Percentiles rank a stretch among this genome's conserved stretches.
phyloP scores from a whole-genome alignment of 2,113 vertebrate genomes.

The Phasianus colchicus region DNA sequence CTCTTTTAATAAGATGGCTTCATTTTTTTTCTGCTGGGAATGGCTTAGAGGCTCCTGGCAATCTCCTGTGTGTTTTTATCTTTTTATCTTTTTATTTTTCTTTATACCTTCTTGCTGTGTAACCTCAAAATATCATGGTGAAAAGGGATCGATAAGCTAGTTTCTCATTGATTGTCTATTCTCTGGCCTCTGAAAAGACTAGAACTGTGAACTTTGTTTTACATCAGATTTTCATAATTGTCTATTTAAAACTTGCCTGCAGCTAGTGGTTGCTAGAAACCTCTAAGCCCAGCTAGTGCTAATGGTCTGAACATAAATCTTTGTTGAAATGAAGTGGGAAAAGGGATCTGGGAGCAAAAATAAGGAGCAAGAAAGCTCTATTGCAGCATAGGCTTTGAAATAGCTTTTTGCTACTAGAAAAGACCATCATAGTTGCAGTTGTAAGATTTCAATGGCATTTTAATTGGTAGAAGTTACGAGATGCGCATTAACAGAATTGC shows the following conservation, averaged over 20 bases:
- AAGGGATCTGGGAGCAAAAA: background rate
- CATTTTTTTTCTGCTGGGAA: constrained; percentile 47
- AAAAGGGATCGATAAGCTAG: constrained; percentile 72
- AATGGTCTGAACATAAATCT: constrained; percentile 39
- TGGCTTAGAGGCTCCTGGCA: constrained; percentile 40
- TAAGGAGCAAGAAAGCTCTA: background rate
- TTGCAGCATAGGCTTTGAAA: background rate
- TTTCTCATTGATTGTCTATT: constrained; percentile 73
- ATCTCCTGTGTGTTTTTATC: constrained; percentile 61
- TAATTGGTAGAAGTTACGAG: background rate
- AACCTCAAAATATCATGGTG: constrained; percentile 62
- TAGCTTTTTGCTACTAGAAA: background rate
- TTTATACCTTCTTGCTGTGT: constrained; percentile 59
- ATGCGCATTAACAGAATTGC: background rate
- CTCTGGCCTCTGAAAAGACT: constrained; percentile 64
- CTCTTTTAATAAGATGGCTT: constrained; percentile 54
- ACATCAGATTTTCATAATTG: constrained; percentile 75
- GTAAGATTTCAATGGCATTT: background rate
- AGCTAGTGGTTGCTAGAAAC: constrained; percentile 72
- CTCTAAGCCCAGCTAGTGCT: constrained; percentile 56
- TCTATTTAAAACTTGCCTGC: constrained; percentile 65
- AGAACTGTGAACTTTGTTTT: constrained; percentile 75
- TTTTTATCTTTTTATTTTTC: constrained; percentile 56
- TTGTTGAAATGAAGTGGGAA: background rate
- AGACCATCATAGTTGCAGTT: background rate